Evolutionary conservation across 2,113 vertebrate genomes (phyloP).

Genomic region (Mastomys coucha): DNA sequence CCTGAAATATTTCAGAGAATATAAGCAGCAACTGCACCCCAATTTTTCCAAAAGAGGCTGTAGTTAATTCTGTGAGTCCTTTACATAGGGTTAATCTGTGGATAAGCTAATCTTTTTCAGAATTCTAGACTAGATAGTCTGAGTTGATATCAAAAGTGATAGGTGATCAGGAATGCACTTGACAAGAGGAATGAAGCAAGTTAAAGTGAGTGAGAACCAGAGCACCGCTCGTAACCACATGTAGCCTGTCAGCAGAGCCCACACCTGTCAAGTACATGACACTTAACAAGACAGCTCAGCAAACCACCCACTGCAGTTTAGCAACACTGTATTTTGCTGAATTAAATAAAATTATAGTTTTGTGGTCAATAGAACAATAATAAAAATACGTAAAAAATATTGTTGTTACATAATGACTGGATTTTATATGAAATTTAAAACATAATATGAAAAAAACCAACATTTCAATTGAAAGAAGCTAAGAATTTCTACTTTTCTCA

Average conservation of each 20-base stretch:
- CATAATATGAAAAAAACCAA: conserved; percentile 1
- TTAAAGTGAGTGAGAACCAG: background rate
- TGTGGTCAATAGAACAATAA: background rate
- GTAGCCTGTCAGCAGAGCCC: conserved; percentile 43
- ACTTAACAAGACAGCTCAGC: conserved; percentile 47
- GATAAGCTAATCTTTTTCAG: background rate
- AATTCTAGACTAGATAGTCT: background rate
- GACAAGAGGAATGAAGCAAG: background rate
- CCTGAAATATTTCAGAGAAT: background rate
- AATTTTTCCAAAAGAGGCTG: background rate
- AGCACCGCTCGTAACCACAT: background rate
- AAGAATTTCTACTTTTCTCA: background rate
- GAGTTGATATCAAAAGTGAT: background rate
- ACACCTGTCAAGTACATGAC: background rate
- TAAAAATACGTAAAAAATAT: background rate
- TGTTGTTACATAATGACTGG: background rate
- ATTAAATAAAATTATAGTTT: conserved; percentile 32
- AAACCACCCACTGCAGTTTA: conserved; percentile 51
- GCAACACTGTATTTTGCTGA: conserved; percentile 14
- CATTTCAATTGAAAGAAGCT: background rate
- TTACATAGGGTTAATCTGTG: background rate
- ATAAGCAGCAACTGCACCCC: background rate
- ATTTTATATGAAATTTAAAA: background rate
- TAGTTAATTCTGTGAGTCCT: background rate
- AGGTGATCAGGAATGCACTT: background rate